Percentiles rank a stretch among this genome's conserved stretches.
Conservation (phyloP, 2,113 vertebrate genomes). For the Acinonyx jubatus region DNA sequence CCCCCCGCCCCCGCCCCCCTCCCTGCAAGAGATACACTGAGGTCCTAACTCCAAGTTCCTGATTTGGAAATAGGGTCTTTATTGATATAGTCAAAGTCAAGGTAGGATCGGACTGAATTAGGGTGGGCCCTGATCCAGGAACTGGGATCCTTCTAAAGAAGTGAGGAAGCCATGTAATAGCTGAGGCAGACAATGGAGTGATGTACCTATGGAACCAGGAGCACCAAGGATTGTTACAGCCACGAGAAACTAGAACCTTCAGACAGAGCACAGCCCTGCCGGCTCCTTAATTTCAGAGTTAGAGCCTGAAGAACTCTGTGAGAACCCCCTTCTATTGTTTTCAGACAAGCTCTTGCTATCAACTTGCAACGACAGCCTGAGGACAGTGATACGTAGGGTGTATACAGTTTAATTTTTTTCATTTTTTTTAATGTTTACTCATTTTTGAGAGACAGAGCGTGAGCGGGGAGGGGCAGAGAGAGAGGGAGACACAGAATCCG, state of each 20-base stretch:
- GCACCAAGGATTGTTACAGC: neutral
- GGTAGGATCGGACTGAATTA: neutral
- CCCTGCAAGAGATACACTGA: neutral
- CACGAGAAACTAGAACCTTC: neutral
- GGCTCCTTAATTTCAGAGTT: neutral
- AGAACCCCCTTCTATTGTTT: neutral
- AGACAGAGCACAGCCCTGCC: neutral
- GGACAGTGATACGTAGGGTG: fast-evolving
- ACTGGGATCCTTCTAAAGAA: neutral
- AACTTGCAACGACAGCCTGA: neutral
- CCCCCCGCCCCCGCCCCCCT: no score
- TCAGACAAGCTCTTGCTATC: neutral
- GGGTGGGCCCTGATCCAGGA: neutral
- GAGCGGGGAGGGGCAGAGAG: no score
- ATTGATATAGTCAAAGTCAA: neutral
- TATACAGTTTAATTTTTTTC: neutral
- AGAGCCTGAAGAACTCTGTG: neutral
- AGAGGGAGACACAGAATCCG: no score
- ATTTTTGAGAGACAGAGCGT: no score
- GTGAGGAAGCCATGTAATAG: neutral
- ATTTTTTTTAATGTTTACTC: no score
- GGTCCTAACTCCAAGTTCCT: neutral
- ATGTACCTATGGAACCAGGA: neutral
- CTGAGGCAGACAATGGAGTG: neutral
- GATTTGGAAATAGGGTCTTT: neutral